Evolutionary conservation across 2,888 invertebrate species (phyloP), one percentile per base, ranked within the genome.

Genomic region (Onthophagus sagittarius): DNA sequence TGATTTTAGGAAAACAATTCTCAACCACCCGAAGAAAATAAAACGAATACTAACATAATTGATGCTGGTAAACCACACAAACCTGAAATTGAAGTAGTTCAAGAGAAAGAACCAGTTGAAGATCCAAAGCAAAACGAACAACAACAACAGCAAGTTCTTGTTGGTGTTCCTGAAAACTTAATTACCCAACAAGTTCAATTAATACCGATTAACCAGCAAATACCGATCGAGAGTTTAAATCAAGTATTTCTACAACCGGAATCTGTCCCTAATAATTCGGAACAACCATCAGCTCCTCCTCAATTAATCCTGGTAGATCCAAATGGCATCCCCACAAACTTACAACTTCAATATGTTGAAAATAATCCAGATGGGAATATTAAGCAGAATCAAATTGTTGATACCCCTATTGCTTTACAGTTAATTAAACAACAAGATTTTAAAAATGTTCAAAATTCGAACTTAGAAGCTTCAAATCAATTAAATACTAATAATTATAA

Each of bases 281-380:
- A 23, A 23, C 1, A 2, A 23, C 23, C 23, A 23, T 3, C 23
- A 23, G 1, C 23, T 23, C 23, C 23, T 23, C 23, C 23, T 3
- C 23, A 23, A 23, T 3, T 23, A 23, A 23, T 23, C 3, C 23
- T 23, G 1, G 53, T 72, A 39, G 72, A 76, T 69, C 63, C 63
- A 72, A 62, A 4, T 73, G 53, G 53, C 72, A 72, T 65, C 64
- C n/a, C 39, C 14, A 62, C 64, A 72, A 72, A 15, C 67, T 5
- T n/a, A 53, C 2, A 31, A 62, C 15, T 13, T 62, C 5, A n/a
- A 32, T n/a, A 32, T 32, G 39, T 11, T 69, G 62, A 72, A 62
- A 72, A 69, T 31, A 62, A 23, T 14, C 39, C 62, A 13, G 63
- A 63, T 15, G 15, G 63, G 5, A 62, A 32, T 62, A 62, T 72